phyloP scores from a whole-genome alignment of 2,888 invertebrate genomes.

The Epirrhoe tristata region DNA sequence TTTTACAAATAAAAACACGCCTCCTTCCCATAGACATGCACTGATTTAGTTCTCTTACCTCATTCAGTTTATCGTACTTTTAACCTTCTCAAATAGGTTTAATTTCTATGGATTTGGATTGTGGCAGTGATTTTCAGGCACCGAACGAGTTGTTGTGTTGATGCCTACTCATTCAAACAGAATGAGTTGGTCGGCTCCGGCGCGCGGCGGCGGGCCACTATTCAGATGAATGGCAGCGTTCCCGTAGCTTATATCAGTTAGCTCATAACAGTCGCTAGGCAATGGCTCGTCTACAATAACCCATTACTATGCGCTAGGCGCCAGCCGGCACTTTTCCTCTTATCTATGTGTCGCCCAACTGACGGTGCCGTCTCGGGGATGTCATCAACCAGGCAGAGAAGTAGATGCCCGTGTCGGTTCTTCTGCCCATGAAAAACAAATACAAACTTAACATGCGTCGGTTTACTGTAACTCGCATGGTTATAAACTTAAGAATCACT shows the following conservation, averaged over 20 bases:
- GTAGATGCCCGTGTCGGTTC: too few species aligned
- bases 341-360: background rate
- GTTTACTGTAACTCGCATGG: too few species aligned
- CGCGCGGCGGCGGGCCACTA: background rate
- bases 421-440: too few species aligned
- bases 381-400: conserved; percentile 8
- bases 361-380: background rate
- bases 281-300: conserved; percentile 12
- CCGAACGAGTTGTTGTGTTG: background rate
- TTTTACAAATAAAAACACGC: too few species aligned
- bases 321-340: background rate
- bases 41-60: too few species aligned
- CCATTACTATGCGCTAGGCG: conserved; percentile 20
- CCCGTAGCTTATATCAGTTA: too few species aligned
- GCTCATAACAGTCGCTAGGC: background rate
- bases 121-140: background rate
- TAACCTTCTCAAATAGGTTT: too few species aligned
- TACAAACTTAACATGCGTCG: too few species aligned
- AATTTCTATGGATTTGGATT: background rate
- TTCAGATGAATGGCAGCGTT: conserved; percentile 1
- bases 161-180: background rate
- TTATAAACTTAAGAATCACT: too few species aligned
- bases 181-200: background rate
- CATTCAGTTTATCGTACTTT: too few species aligned
- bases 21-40: too few species aligned